Evolutionary conservation across 1,140 invertebrate species (phyloP), one percentile per base, ranked within the genome.

Genomic region (Lucilia sericata): DNA sequence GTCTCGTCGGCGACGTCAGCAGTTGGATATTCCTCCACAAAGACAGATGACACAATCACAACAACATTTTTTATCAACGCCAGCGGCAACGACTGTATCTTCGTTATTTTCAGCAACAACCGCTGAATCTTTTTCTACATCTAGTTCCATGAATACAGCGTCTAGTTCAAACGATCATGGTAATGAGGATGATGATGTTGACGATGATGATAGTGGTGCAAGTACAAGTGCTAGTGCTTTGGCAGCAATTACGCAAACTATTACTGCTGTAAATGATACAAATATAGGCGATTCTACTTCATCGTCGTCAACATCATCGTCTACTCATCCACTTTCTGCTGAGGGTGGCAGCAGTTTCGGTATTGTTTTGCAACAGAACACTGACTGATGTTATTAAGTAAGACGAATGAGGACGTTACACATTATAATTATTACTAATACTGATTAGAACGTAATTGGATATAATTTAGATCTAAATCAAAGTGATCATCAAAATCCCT

Each of bases 201-300:
- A 19, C 21, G 65, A 21, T 70, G 55, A 60, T n/a, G 65, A 70
- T 5, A 70, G 65, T 70, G 5, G n/a, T 21, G 65, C 65, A 21
- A 70, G 65, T 70, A 70, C 65, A 70, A 70, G 65, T 21, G 60
- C 60, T n/a, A 65, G n/a, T 19, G 65, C 65, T 70, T 70, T 70
- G 19, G 8, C n/a, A 19, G 10, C 65, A 70, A 21, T 70, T 19
- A 25, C 19, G 8, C n/a, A 21, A 21, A 70, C 7, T 70, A 5
- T 70, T 21, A 21, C n/a, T 7, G 19, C 65, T 70, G 9, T 70
- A 8, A 25, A 19, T 70, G 65, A 70, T 70, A 2, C 51, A 55
- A 55, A 42, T 42, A 3, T 42, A 8, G 42, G 42, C 42, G 42
- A 42, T 42, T 42, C 51, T 12, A 14, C 51, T 17, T 55, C 51